A percentile compares a stretch with the other conserved stretches of the same genome.
These are phyloP conservation scores for Copidosoma floridanum DNA, from an alignment of 1,140 invertebrate genomes.

Conservation along the genomic window DNA sequence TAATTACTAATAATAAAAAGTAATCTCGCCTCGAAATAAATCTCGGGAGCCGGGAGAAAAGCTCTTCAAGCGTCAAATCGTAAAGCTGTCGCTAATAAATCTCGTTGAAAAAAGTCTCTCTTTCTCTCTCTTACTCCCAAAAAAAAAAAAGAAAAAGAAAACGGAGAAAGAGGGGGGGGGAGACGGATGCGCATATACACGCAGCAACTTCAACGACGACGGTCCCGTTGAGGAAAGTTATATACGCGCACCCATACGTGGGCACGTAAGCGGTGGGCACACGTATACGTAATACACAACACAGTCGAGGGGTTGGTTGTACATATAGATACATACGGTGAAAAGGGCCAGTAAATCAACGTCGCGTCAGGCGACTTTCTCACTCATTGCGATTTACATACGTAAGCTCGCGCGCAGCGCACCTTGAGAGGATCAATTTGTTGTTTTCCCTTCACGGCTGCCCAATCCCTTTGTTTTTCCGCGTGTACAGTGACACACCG, in stretches of 20 bases:
- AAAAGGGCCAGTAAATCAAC: slow-evolving; percentile 26
- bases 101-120: slow-evolving; percentile 21
- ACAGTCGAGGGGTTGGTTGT: neutral
- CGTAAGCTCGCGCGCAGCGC: slow-evolving; percentile 3
- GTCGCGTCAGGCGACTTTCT: slow-evolving; percentile 27
- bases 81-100: slow-evolving; percentile 30
- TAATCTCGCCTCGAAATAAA: slow-evolving; percentile 25
- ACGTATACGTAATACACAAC: neutral
- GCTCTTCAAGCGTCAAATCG: slow-evolving; percentile 30
- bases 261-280: too few relatives aligned
- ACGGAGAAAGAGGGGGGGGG: neutral
- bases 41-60: slow-evolving; percentile 24
- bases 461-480: neutral
- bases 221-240: too few relatives aligned
- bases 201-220: too few relatives aligned
- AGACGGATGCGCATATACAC: too few relatives aligned
- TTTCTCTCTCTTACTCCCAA: neutral
- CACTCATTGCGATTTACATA: slow-evolving; percentile 29
- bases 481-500: neutral
- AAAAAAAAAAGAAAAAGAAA: slow-evolving; percentile 8
- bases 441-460: slow-evolving; percentile 16
- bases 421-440: slow-evolving; percentile 26
- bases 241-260: too few relatives aligned
- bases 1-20: slow-evolving; percentile 29
- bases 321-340: too few relatives aligned